Conservation (phyloP, 1,140 invertebrate genomes). For the Triops longicaudatus region DNA sequence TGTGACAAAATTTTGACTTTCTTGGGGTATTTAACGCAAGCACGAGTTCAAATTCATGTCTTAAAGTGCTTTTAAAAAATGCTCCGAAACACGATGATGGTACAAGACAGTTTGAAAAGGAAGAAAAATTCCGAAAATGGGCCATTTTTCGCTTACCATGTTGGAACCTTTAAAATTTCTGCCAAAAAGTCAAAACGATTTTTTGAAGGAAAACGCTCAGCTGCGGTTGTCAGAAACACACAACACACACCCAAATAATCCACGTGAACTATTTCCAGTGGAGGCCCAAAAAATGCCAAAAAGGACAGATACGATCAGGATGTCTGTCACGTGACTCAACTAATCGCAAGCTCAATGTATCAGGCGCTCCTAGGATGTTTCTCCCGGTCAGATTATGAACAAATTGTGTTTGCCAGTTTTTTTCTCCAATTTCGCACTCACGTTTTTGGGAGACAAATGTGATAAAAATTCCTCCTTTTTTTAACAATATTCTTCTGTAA, state of each 20-base stretch:
- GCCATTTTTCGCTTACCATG: not conserved
- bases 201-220: not conserved
- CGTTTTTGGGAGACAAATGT: too few relatives aligned
- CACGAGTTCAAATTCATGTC: too few relatives aligned
- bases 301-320: not conserved
- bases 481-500: too few relatives aligned
- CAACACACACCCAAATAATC: conserved; percentile 1
- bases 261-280: not conserved
- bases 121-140: too few relatives aligned
- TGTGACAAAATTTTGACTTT: too few relatives aligned
- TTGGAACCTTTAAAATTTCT: not conserved
- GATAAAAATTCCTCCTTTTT: too few relatives aligned
- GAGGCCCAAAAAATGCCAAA: not conserved
- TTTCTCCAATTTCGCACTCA: not conserved
- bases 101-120: too few relatives aligned
- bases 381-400: too few relatives aligned
- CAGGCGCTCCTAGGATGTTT: not conserved
- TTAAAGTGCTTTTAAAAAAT: too few relatives aligned
- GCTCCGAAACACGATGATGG: too few relatives aligned
- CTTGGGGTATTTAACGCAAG: too few relatives aligned
- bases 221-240: not conserved
- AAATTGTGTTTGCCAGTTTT: not conserved
- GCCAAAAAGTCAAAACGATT: not conserved
- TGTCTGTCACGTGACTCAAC: not conserved
- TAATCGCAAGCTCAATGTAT: not conserved